A percentile compares a stretch with the other conserved stretches of the same genome.
Conservation (phyloP, 2,797 vertebrate genomes). For the Acipenser oxyrinchus region DNA sequence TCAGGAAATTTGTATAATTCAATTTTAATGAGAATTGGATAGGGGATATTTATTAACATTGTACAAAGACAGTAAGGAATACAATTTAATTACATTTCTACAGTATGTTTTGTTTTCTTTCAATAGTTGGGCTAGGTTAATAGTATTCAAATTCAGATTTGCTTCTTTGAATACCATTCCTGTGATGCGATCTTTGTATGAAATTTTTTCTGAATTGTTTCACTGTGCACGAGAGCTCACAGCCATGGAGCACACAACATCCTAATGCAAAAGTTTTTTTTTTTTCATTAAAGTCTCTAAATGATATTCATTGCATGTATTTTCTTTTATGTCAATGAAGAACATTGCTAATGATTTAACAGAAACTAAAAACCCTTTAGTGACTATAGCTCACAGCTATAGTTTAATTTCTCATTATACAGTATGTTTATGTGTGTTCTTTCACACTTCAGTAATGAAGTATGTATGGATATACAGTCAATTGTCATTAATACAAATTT, state of each 20-base stretch:
- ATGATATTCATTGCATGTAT: constrained; percentile 32
- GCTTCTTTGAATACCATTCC: too few species aligned
- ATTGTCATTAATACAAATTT: constrained; percentile 49
- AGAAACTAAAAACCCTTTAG: constrained; percentile 29
- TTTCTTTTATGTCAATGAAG: constrained; percentile 23
- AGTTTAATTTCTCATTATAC: constrained; percentile 21
- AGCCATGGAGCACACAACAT: constrained; percentile 33
- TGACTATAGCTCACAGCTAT: too few species aligned
- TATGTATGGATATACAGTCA: constrained; percentile 22
- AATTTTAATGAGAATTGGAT: too few species aligned
- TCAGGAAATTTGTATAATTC: too few species aligned
- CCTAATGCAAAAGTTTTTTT: constrained; percentile 34
- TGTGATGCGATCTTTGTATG: too few species aligned
- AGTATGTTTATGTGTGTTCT: constrained; percentile 24
- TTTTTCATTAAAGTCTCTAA: constrained; percentile 29
- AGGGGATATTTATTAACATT: too few species aligned
- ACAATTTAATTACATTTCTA: too few species aligned
- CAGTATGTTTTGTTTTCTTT: too few species aligned
- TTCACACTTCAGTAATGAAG: constrained; percentile 8
- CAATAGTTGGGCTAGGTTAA: too few species aligned
- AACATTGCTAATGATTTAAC: constrained; percentile 43
- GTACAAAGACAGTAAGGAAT: too few species aligned
- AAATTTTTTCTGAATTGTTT: too few species aligned
- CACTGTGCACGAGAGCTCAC: constrained; percentile 1
- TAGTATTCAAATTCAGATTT: too few species aligned